Evolutionary conservation across 2,113 vertebrate species (phyloP).

Genomic region (Semnornis frantzii): DNA sequence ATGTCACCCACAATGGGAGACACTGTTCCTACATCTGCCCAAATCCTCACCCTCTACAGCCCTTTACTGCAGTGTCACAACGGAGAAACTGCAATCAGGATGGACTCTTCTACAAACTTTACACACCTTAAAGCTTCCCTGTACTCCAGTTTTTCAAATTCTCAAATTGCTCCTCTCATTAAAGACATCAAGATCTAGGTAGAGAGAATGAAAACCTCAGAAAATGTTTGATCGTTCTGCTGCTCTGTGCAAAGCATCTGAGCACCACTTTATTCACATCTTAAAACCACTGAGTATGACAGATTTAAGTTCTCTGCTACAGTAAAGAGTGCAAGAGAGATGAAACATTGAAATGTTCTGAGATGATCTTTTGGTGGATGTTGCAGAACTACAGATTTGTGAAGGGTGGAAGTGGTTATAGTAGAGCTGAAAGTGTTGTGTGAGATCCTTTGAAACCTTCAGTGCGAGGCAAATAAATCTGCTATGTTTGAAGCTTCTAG

Average conservation of each 20-base stretch:
- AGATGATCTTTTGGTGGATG: background rate
- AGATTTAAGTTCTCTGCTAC: background rate
- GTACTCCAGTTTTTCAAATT: background rate
- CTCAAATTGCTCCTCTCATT: background rate
- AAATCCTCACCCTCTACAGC: background rate
- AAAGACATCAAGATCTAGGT: background rate
- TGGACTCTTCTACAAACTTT: background rate
- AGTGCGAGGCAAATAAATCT: background rate
- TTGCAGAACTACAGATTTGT: background rate
- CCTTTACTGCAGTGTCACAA: accelerated
- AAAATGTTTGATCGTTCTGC: background rate
- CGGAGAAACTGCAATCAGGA: background rate
- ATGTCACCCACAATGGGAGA: background rate
- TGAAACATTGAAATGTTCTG: background rate
- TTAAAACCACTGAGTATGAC: background rate
- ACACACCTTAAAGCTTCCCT: background rate
- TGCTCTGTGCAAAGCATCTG: background rate
- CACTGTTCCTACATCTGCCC: background rate
- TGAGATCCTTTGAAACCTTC: background rate
- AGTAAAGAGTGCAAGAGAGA: background rate
- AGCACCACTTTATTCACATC: background rate
- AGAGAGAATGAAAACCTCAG: background rate
- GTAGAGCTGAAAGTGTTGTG: background rate
- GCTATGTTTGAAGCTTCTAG: background rate
- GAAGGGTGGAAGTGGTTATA: background rate